Conservation (phyloP, 2,888 invertebrate genomes). For the Pasiphila rectangulata region DNA sequence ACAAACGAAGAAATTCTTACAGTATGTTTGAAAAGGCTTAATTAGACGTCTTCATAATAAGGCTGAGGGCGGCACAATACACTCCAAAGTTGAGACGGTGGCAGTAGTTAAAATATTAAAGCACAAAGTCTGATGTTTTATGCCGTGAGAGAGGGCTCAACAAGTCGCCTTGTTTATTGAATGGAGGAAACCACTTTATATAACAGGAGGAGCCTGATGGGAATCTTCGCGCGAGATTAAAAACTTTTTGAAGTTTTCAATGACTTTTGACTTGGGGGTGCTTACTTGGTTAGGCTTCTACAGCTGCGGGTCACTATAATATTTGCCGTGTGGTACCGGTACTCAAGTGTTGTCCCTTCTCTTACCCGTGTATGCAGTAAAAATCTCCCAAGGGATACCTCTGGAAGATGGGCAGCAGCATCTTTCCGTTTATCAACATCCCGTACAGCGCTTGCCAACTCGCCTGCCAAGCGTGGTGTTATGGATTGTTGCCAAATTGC, state of each 20-base stretch:
- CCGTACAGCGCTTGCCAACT: too few species aligned
- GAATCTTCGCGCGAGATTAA: not conserved
- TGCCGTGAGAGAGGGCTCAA: constrained; percentile 31
- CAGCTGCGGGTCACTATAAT: too few species aligned
- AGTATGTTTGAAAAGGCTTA: constrained; percentile 41
- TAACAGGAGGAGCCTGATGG: not conserved
- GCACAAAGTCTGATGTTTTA: constrained; percentile 46
- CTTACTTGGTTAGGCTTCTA: not conserved
- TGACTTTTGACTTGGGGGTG: too few species aligned
- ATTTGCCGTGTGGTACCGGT: too few species aligned
- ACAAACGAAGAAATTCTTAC: constrained; percentile 4
- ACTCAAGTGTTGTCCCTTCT: too few species aligned
- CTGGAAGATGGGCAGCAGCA: too few species aligned
- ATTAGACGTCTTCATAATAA: constrained; percentile 58
- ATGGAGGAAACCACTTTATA: constrained; percentile 12
- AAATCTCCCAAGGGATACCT: too few species aligned
- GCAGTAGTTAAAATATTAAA: constrained; percentile 61
- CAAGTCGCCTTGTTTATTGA: constrained; percentile 34
- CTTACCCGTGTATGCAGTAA: too few species aligned
- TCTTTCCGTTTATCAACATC: too few species aligned
- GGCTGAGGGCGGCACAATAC: constrained; percentile 44
- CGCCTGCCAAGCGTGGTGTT: too few species aligned
- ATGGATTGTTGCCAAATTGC: too few species aligned
- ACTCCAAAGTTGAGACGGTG: constrained; percentile 47
- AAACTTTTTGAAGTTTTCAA: not conserved